Percentiles rank a stretch among this genome's conserved stretches.
Evolutionary conservation across 2,797 vertebrate species (phyloP).

Genomic region (Thamnophis elegans): DNA sequence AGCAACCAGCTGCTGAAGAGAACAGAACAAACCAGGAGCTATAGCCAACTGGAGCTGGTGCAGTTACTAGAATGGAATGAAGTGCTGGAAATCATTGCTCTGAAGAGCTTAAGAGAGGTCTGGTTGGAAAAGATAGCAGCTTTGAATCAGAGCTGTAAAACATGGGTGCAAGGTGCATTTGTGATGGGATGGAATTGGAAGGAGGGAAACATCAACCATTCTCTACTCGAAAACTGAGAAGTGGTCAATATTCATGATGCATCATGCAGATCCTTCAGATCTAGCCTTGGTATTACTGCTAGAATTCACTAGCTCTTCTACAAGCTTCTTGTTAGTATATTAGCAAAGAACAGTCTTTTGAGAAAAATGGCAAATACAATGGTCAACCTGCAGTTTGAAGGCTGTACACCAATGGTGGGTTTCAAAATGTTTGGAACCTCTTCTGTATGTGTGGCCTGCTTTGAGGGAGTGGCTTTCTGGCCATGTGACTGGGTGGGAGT

Average conservation of each 20-base stretch:
- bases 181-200: not conserved
- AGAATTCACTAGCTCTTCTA: not conserved
- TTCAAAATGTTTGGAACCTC: too few species aligned
- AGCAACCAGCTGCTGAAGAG: not conserved
- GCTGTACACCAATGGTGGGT: not conserved
- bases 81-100: not conserved
- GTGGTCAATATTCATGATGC: not conserved
- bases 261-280: not conserved
- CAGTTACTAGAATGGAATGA: not conserved
- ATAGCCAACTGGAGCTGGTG: not conserved
- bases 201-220: not conserved
- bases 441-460: too few species aligned
- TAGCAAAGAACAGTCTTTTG: not conserved
- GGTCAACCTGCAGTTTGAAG: not conserved
- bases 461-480: too few species aligned
- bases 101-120: not conserved
- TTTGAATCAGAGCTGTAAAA: not conserved
- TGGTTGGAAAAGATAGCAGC: not conserved
- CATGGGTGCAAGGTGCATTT: not conserved
- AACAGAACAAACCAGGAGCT: not conserved
- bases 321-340: not conserved
- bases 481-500: too few species aligned
- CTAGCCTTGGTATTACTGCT: not conserved
- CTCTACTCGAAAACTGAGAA: not conserved
- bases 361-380: not conserved